Evolutionary conservation across 2,113 vertebrate genomes (phyloP).

Genomic region (Pterophyllum scalare): DNA sequence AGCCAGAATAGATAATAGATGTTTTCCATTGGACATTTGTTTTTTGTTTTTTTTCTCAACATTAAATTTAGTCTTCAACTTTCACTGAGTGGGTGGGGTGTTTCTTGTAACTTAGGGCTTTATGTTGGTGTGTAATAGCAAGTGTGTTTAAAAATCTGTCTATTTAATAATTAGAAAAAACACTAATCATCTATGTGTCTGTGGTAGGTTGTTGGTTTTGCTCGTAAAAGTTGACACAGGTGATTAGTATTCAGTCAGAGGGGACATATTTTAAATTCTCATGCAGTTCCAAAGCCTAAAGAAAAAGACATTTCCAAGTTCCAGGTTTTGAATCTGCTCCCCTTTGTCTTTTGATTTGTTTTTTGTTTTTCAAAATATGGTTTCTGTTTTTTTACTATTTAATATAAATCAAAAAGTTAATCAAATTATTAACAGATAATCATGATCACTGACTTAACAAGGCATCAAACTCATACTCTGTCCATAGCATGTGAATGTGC

Average conservation of each 20-base stretch:
- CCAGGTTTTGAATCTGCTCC: neutral
- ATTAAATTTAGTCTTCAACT: constrained; percentile 12
- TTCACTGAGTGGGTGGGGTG: neutral
- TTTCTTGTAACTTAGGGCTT: neutral
- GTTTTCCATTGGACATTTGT: constrained; percentile 22
- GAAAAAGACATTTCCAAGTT: too few relatives aligned
- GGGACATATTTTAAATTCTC: neutral
- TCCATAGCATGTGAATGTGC: neutral
- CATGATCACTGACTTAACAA: neutral
- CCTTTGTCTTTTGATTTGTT: neutral
- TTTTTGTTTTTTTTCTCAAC: neutral
- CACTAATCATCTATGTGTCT: neutral
- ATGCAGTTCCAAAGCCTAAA: neutral
- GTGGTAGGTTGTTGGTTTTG: neutral
- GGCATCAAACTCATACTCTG: neutral
- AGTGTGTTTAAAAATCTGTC: neutral
- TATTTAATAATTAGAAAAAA: neutral
- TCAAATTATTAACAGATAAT: neutral
- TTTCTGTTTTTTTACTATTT: neutral
- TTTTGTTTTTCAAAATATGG: neutral
- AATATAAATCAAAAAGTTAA: neutral
- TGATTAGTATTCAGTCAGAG: neutral
- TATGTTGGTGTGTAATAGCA: neutral
- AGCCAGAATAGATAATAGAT: constrained; percentile 26
- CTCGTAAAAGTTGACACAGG: neutral